Base-by-base conservation (phyloP, 1,140 invertebrate genomes). In the Asbolus verrucosus region DNA sequence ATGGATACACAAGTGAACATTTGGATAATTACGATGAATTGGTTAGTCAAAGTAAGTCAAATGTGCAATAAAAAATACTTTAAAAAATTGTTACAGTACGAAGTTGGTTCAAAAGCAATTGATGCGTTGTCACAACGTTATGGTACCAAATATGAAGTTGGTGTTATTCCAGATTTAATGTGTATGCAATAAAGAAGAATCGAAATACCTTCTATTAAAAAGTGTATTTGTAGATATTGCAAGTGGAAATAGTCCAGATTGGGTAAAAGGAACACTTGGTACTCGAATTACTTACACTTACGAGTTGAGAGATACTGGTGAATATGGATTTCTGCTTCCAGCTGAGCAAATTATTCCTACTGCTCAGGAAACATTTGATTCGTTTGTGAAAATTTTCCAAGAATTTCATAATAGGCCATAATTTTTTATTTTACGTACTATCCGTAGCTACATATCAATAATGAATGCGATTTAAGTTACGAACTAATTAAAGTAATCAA, bases 311-410 rank as follows among this genome's bases (percentile, higher is more conserved):
- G 93, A 94, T 76, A 86, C 81, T 8, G 92, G 93, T 14, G 70
- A 80, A 54, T 85, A 89, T 69, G 93, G 92, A 0, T 96, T 96
- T 78, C 9, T 93, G 0, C 81, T 95, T 16, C 91, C 92, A 0
- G 85, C 89, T 1, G 77, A 82, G 3, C 85, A 91, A 77, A 95
- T 95, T 27, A 78, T 86, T 11, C 87, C 89, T 0, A 91, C 91
- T 3, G 89, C 86, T 8, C 72, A 84, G 54, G 92, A 94, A 82
- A 91, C 90, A 1, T 78, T 90, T 36, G 88, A 88, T 61, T 87
- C 87, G 0, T 38, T 90, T 0, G 60, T 88, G 1, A 83, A 84
- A 1, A 78, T 90, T 6, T 81, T 88, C 8, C 76, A 85, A 16
- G 85, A 88, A 72, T 74, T 71, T 33, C 38, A 31, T 39, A 63